Evolutionary conservation across 2,797 vertebrate species (phyloP).

Genomic region (Cynopterus sphinx): DNA sequence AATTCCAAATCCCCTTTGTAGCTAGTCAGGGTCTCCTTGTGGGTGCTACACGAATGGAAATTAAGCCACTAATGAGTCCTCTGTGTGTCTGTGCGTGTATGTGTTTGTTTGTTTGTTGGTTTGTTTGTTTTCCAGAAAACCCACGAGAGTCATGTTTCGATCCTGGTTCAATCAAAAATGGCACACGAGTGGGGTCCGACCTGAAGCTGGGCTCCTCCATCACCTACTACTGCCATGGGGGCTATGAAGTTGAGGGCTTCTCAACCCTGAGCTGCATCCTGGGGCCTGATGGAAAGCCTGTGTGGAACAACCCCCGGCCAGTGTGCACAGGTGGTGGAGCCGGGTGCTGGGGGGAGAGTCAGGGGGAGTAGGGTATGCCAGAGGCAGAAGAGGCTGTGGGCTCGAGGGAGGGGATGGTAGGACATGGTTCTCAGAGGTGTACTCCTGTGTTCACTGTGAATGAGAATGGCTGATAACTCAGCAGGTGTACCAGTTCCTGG

Average conservation of each 20-base stretch:
- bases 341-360: accelerated
- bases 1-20: neutral
- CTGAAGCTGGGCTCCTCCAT: conserved; percentile 95
- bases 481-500: neutral
- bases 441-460: neutral
- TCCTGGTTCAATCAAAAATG: conserved; percentile 93
- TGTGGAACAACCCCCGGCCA: conserved; percentile 95
- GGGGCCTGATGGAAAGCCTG: conserved; percentile 94
- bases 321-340: conserved; percentile 92
- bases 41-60: neutral
- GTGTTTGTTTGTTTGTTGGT: neutral
- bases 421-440: neutral
- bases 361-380: accelerated
- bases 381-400: neutral
- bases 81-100: neutral
- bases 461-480: neutral
- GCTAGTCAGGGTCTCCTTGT: neutral
- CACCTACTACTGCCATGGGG: conserved; percentile 96
- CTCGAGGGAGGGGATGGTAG: neutral
- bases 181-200: conserved; percentile 92
- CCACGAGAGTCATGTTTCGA: conserved; percentile 99
- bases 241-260: conserved; percentile 94
- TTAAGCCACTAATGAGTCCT: neutral
- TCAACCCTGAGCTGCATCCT: conserved; percentile 95
- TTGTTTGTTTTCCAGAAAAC: conserved; percentile 92